A percentile compares a stretch with the other conserved stretches of the same genome.
Evolutionary conservation across 2,113 vertebrate genomes (phyloP).

Genomic region (Tetrao urogallus): DNA sequence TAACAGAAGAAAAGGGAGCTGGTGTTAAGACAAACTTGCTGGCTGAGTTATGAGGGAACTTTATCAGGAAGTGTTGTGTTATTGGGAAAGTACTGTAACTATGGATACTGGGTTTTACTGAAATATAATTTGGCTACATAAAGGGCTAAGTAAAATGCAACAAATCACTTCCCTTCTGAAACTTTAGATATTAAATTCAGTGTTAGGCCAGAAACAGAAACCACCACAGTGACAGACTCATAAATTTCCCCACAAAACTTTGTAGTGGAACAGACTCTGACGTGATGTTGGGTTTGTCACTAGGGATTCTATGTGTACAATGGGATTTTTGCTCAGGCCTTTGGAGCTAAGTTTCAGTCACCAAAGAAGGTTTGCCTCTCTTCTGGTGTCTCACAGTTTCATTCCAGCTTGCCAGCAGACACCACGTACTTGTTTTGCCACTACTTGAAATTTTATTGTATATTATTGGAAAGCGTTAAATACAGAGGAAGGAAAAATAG

Average conservation of each 20-base stretch:
- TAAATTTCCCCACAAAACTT: conserved; percentile 67
- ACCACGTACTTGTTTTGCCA: no score
- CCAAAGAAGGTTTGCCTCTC: conserved; percentile 25
- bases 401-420: conserved; percentile 18
- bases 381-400: conserved; percentile 17
- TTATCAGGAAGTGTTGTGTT: conserved; percentile 53
- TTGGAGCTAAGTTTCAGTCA: conserved; percentile 17
- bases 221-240: conserved; percentile 30
- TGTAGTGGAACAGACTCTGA: conserved; percentile 28
- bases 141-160: conserved; percentile 63
- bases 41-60: conserved; percentile 54
- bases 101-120: conserved; percentile 67
- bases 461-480: conserved; percentile 33
- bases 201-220: conserved; percentile 40
- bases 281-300: conserved; percentile 23
- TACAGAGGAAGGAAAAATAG: not conserved
- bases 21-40: conserved; percentile 47
- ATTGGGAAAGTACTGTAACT: conserved; percentile 66
- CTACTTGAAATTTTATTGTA: no score
- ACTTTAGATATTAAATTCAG: conserved; percentile 63
- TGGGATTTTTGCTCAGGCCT: conserved; percentile 54
- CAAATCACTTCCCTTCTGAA: conserved; percentile 67
- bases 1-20: conserved; percentile 52
- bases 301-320: conserved; percentile 54
- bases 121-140: conserved; percentile 66